These are phyloP conservation scores for Lissocephala sabroskyi DNA, from an alignment of 2,888 invertebrate genomes.

Conservation along the genomic window DNA sequence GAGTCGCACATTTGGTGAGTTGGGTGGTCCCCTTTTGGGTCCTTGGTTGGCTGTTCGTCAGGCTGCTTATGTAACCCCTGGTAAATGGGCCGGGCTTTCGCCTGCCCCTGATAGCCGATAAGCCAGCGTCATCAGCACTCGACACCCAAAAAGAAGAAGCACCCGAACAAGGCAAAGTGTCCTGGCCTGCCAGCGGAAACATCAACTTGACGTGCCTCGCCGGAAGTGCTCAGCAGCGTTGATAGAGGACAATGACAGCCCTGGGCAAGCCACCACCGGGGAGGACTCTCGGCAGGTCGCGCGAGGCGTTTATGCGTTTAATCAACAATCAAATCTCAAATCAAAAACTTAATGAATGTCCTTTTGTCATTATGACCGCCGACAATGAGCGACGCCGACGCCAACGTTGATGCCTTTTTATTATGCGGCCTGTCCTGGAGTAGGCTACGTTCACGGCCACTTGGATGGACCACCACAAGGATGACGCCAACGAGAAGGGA, in stretches of 20 bases:
- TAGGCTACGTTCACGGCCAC: not conserved
- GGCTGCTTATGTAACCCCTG: no score
- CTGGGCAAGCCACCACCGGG: constrained; percentile 13
- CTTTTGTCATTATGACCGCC: constrained; percentile 65
- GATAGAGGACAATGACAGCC: constrained; percentile 37
- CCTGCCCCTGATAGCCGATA: constrained; percentile 12
- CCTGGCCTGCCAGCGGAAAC: constrained; percentile 51
- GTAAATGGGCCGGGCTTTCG: constrained; percentile 15
- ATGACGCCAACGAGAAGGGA: no score
- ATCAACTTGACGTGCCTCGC: constrained; percentile 68
- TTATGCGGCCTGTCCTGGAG: no score
- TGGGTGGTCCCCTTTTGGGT: constrained; percentile 18
- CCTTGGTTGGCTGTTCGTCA: constrained; percentile 42
- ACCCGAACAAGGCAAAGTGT: not conserved
- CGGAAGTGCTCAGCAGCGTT: constrained; percentile 64
- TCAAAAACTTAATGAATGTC: constrained; percentile 69
- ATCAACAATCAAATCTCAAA: constrained; percentile 68
- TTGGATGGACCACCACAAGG: constrained; percentile 9
- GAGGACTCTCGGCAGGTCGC: constrained; percentile 2
- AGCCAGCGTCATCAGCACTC: constrained; percentile 29
- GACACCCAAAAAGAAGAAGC: constrained; percentile 29
- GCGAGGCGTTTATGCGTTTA: constrained; percentile 40
- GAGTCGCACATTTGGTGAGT: not conserved
- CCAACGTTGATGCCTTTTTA: constrained; percentile 13
- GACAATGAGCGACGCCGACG: constrained; percentile 22